Evolutionary conservation across 2,113 vertebrate species (phyloP).

Genomic region (Sporophila hypoxantha): DNA sequence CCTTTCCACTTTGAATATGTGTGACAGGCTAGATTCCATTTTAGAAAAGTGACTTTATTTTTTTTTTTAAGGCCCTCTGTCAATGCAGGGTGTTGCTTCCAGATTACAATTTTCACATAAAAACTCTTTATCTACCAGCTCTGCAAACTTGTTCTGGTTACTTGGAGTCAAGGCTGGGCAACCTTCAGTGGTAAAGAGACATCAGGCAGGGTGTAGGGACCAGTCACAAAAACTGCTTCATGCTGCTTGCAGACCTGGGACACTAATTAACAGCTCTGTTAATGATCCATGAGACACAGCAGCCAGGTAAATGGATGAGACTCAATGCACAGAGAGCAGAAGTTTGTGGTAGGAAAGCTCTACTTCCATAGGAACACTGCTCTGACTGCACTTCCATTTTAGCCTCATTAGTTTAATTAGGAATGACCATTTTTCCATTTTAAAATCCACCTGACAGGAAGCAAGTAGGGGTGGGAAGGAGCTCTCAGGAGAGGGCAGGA

Average conservation of each 20-base stretch:
- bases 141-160: background rate
- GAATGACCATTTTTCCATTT: background rate
- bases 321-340: background rate
- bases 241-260: background rate
- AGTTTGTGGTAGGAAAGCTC: background rate
- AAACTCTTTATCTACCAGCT: background rate
- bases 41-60: background rate
- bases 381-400: background rate
- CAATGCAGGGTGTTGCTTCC: background rate
- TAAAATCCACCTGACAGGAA: background rate
- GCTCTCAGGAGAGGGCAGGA: background rate
- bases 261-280: constrained; percentile 30
- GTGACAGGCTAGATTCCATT: background rate
- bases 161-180: background rate
- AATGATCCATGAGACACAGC: background rate
- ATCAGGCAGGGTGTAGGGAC: background rate
- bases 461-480: background rate
- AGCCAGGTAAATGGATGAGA: background rate
- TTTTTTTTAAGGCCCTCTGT: background rate
- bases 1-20: background rate
- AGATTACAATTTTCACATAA: background rate
- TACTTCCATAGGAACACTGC: background rate
- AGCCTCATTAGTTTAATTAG: background rate
- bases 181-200: background rate
- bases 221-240: background rate